Evolutionary conservation across 2,113 vertebrate species (phyloP), one percentile per base, ranked within the genome.

Genomic region (Brachyistius frenatus): DNA sequence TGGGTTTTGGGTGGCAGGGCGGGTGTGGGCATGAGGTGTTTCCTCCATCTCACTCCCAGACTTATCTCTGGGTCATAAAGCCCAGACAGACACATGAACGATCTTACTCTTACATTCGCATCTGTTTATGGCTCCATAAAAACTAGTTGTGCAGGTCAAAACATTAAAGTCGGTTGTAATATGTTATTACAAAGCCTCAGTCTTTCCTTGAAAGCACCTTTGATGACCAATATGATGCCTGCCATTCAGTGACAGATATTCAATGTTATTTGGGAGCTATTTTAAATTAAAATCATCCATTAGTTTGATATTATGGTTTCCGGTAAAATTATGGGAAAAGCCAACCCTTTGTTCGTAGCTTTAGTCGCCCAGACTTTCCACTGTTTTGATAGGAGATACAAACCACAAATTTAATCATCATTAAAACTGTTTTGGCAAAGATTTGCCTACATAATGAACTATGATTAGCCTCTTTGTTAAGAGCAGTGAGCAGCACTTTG

Each of bases 11-110:
- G 77, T 52, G 62, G 69, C 30, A 1, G 80, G 62, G 68, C 7
- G 35, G 37, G 68, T 63, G 66, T 47, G 72, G 65, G 67, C 67
- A 61, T 1, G 71, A 80, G 86, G 83, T 79, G 89, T 83, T 92
- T 90, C 80, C 80, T 82, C 72, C 65, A 75, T 83, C 62, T 66
- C 56, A 73, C 66, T 83, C 74, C n/a, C 76, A 39, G 73, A 84
- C 87, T 88, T 85, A 76, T 86, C 78, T 88, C 46, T 47, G 69
- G 56, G 75, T 90, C 85, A 85, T 89, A 65, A 88, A 84, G 88
- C 41, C 46, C 69, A 88, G 90, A 89, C 81, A 91, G 90, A 93
- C 84, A 85, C 65, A 80, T 44, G 65, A 87, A 88, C 78, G 80
- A 84, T 81, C 79, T 87, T 49, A 36, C 23, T 33, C 35, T 62